Evolutionary conservation across 2,797 vertebrate species (phyloP).

Genomic region (Pyrocephalus nanus): DNA sequence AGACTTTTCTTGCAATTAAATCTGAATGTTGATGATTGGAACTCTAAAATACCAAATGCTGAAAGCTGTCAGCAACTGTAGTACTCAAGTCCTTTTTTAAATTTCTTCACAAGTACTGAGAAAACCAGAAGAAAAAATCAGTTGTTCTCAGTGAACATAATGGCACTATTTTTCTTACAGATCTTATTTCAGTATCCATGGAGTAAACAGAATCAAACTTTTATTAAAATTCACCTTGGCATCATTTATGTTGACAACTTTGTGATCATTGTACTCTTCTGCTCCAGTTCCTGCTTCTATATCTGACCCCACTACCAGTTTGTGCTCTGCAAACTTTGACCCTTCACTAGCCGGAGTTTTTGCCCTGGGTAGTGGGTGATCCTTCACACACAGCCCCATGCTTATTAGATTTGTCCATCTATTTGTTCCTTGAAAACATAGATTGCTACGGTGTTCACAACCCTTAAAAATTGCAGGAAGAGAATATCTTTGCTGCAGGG

Average conservation of each 20-base stretch:
- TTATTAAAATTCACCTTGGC: constrained; percentile 55
- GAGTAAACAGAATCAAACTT: constrained; percentile 4
- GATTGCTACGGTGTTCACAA: not conserved
- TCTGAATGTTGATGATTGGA: not conserved
- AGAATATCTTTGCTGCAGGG: not conserved
- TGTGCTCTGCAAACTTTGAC: not conserved
- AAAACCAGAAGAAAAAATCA: not conserved
- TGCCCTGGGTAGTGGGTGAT: not conserved
- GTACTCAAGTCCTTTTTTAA: not conserved
- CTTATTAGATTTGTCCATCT: not conserved
- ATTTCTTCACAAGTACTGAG: not conserved
- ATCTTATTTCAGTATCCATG: not conserved
- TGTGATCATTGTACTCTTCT: not conserved
- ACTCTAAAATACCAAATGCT: not conserved
- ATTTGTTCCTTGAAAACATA: not conserved
- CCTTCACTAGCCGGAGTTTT: not conserved
- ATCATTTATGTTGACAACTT: not conserved
- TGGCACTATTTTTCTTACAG: not conserved
- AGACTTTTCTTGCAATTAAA: not conserved
- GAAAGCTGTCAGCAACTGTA: not conserved
- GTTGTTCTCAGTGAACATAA: not conserved
- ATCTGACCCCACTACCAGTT: not conserved
- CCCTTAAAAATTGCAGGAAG: not conserved
- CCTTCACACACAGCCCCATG: not conserved
- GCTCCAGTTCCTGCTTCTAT: not conserved